A percentile compares a stretch with the other conserved stretches of the same genome.
These are phyloP conservation scores for Cichladusa arquata DNA, from an alignment of 2,113 vertebrate genomes.

Conservation along the genomic window DNA sequence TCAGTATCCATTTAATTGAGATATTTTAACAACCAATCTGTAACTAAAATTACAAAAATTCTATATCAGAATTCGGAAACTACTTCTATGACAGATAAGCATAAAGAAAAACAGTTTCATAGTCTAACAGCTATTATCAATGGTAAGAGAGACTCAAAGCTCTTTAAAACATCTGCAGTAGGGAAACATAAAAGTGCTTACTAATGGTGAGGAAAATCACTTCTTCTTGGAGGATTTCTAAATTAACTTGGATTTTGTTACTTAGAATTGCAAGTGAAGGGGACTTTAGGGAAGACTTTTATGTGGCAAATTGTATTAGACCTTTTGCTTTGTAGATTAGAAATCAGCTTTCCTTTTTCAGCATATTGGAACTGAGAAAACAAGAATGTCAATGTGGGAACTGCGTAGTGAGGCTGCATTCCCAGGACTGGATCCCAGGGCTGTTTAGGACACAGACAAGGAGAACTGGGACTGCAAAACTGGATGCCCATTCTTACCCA, in stretches of 20 bases:
- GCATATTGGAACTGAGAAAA: background rate
- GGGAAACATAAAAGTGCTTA: background rate
- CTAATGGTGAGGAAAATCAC: conserved; percentile 38
- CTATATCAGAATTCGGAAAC: background rate
- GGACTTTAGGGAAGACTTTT: background rate
- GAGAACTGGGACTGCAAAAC: background rate
- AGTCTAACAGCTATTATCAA: background rate
- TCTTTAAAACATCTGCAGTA: background rate
- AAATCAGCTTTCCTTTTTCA: background rate
- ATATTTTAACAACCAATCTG: background rate
- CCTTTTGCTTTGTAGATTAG: conserved; percentile 28
- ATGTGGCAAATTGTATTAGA: conserved; percentile 44
- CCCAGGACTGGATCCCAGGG: background rate
- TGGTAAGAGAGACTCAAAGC: background rate
- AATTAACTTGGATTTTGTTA: conserved; percentile 12
- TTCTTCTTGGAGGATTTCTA: conserved; percentile 47
- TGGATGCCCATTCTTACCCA: background rate
- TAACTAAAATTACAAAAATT: background rate
- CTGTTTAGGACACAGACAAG: background rate
- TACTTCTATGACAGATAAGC: background rate
- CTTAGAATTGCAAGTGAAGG: background rate
- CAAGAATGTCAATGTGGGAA: conserved; percentile 1
- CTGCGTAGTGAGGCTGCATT: background rate
- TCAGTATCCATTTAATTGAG: background rate
- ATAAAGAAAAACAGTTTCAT: background rate